Base-by-base conservation (phyloP, 2,113 vertebrate genomes). In the Tachycineta bicolor region DNA sequence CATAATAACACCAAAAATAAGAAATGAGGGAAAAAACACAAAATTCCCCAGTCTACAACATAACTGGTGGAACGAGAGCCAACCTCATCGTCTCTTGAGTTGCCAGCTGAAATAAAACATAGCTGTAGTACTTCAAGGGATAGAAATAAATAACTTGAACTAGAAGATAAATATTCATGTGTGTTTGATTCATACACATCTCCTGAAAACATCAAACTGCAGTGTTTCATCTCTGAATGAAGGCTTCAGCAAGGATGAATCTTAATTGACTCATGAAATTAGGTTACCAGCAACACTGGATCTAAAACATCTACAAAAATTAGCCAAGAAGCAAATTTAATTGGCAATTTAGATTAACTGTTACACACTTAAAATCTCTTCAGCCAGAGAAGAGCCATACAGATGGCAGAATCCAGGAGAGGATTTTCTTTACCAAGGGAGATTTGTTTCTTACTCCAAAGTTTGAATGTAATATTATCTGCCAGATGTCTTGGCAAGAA, bases 141-240 rank as follows among this genome's bases (percentile, higher is more conserved):
- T 5, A 82, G 74, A 88, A 96, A 97, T 92, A 95, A 95, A 89
- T 91, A 93, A 83, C 69, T 89, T 68, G 62, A 93, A 94, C 84
- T 34, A 55, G 29, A 80, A 85, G 55, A 95, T 93, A 87, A 95
- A 96, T 96, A 96, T 95, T 96, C 82, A 96, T 92, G 74, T 53
- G 69, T 43, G 55, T 94, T 94, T 92, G 68, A 88, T 92, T 93
- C 89, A 92, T 71, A 85, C 29, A 33, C 24, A 50, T 78, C 92
- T 96, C 64, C 85, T 83, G 79, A 91, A 95, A 96, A 80, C 82
- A 90, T 83, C 94, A 83, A 89, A 88, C 93, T 77, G 53, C 71
- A 71, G 41, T 29, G 71, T 94, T 97, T 97, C 92, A 96, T 95
- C 95, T 97, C 89, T 86, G 75, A 96, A 93, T 85, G 80, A 96